Base-by-base conservation (phyloP, 2,888 invertebrate species). In the Phania funesta region DNA sequence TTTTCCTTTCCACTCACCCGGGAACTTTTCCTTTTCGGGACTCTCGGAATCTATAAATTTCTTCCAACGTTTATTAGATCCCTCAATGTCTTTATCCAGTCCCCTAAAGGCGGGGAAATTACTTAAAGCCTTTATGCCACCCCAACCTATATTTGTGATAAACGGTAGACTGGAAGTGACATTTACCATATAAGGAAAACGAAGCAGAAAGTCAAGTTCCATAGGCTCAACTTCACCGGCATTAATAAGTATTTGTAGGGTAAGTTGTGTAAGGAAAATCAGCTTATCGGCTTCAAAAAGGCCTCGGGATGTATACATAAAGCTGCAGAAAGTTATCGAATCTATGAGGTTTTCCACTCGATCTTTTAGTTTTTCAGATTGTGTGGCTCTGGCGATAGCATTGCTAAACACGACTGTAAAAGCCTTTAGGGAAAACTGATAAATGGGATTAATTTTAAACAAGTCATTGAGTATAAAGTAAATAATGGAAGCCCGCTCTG, bases 1-100 rank as follows among this genome's bases (percentile, higher is more conserved):
- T 90, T 97, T 98, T 87, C 95, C 95, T 90, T 98, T 98, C 98
- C 98, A 99, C 88, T 98, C 98, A 78, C 97, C 97, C 0, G 98
- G 98, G 85, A 98, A 93, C 89, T 97, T 97, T 90, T 98, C 98
- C 86, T 95, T 95, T 90, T 99, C 98, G 0, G 98, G 98, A 80
- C 95, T 95, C 89, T 98, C 98, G 20, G 96, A 95, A 86, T 98
- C 98, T 0, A 96, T 95, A 87, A 97, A 97, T 88, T 97, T 97
- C 87, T 95, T 95, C 98, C 98, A 99, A 73, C 98, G 93, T 54
- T 98, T 98, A 1, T 95, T 93, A 0, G 97, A 97, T 0, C 96
- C 96, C 90, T 97, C 98, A 84, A 98, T 95, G 88, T 98, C 98
- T 85, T 96, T 95, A 87, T 98, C 98, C 0, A 98, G 92, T 87